Conservation (phyloP, 2,888 invertebrate species). For the Fragum sueziense region DNA sequence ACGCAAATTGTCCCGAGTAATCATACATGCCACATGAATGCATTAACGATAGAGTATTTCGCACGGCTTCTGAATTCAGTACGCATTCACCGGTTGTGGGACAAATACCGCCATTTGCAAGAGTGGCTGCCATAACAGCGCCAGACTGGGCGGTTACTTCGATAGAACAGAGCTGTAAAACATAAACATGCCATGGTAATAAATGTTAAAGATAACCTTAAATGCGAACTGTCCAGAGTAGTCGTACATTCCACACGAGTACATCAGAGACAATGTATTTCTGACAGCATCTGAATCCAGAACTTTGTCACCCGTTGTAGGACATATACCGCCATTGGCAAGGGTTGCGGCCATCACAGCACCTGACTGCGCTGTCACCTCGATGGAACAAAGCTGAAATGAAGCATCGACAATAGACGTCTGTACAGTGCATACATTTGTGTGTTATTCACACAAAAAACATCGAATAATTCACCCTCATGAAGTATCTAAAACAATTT, state of each 20-base stretch:
- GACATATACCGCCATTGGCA: conserved; percentile 99
- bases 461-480: no score
- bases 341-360: conserved; percentile 97
- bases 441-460: no score
- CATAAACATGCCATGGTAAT: no score
- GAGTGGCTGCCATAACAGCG: conserved; percentile 96
- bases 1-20: conserved; percentile 98
- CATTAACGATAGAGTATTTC: conserved; percentile 98
- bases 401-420: not conserved
- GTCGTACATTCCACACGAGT: conserved; percentile 96
- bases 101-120: conserved; percentile 99
- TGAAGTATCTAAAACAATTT: no score
- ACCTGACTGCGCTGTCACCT: conserved; percentile 95
- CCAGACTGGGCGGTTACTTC: conserved; percentile 96
- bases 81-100: conserved; percentile 97
- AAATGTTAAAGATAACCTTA: conserved; percentile 84
- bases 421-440: no score
- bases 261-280: conserved; percentile 98
- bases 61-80: conserved; percentile 93
- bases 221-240: conserved; percentile 99
- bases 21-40: conserved; percentile 97
- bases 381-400: conserved; percentile 95
- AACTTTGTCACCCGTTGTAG: conserved; percentile 96
- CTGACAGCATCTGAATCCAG: conserved; percentile 95
- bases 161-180: conserved; percentile 95